Base-by-base conservation (phyloP, 2,797 vertebrate species). In the Danionella dracula region DNA sequence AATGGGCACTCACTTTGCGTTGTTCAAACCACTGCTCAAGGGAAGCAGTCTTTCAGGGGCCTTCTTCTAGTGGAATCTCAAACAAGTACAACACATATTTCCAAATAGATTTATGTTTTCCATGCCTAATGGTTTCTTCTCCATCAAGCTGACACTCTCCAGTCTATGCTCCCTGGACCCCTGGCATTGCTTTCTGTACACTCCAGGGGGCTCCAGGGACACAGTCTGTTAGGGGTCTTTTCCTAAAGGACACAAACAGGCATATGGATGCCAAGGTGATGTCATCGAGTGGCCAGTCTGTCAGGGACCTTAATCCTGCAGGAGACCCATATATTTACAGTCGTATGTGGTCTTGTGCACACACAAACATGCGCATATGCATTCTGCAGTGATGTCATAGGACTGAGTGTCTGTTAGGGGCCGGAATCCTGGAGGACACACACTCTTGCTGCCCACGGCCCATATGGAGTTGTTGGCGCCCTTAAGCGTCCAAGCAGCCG, bases 391-490 rank as follows among this genome's bases (percentile, higher is more conserved):
- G 68, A 66, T 51, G 71, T 70, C 74, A 76, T 67, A 71, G 68
- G 56, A 66, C 70, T 73, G 60, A 70, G 70, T 66, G 72, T 78
- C 78, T 76, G 72, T 78, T 67, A 69, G 71, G 75, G 71, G 69
- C 73, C 71, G 40, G 62, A 71, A 65, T 76, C 76, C 76, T 78
- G 66, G 67, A 76, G 79, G 79, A 62, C 71, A 75, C 66, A 78
- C 75, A 71, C 67, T 69, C 73, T 64, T 23, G 48, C 68, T 79
- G 79, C 81, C 75, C 70, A 66, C 70, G 49, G 71, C 72, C 86
- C 88, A 90, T 91, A 90, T 89, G 89, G 88, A 87, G 79, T 84
- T 84, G 79, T 86, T 89, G 89, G 88, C 86, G 72, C 86, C 87
- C 86, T 87, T 84, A 85, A 85, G 85, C 55, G 76, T 83, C 83